A percentile compares a stretch with the other conserved stretches of the same genome.
phyloP scores from a whole-genome alignment of 1,140 invertebrate genomes.

The Hyphantria cunea region DNA sequence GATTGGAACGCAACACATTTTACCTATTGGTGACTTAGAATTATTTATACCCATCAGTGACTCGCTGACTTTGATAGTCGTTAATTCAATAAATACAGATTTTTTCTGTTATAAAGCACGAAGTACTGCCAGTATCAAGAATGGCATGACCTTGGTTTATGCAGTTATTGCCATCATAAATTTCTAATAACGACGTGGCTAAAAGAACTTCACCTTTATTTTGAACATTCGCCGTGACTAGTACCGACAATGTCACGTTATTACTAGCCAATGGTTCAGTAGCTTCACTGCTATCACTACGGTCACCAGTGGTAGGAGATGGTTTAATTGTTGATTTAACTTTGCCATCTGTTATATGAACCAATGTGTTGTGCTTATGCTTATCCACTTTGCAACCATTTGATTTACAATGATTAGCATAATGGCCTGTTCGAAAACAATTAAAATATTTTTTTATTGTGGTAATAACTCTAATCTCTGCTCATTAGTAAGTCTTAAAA shows the following conservation, averaged over 20 bases:
- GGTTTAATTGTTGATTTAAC: background rate
- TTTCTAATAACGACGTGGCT: slow-evolving; percentile 10
- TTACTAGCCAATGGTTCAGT: background rate
- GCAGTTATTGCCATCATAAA: slow-evolving; percentile 5
- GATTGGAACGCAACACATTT: too few relatives aligned
- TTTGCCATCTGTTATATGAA: background rate
- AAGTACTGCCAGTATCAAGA: too few relatives aligned
- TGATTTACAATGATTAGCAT: slow-evolving; percentile 40
- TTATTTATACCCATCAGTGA: too few relatives aligned
- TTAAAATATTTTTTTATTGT: too few relatives aligned
- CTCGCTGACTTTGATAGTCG: too few relatives aligned
- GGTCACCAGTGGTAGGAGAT: background rate
- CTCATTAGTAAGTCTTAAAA: too few relatives aligned
- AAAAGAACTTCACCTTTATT: slow-evolving; percentile 3
- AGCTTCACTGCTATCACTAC: background rate
- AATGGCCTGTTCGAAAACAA: too few relatives aligned
- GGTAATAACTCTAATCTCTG: too few relatives aligned
- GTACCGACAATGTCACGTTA: slow-evolving; percentile 7
- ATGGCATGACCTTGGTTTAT: too few relatives aligned
- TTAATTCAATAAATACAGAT: too few relatives aligned
- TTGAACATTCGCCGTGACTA: background rate
- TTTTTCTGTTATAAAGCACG: too few relatives aligned
- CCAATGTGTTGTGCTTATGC: slow-evolving; percentile 15
- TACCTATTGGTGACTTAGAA: too few relatives aligned
- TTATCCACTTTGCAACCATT: slow-evolving; percentile 35